phyloP scores from a whole-genome alignment of 2,797 vertebrate species.

The Apogon talboti region DNA sequence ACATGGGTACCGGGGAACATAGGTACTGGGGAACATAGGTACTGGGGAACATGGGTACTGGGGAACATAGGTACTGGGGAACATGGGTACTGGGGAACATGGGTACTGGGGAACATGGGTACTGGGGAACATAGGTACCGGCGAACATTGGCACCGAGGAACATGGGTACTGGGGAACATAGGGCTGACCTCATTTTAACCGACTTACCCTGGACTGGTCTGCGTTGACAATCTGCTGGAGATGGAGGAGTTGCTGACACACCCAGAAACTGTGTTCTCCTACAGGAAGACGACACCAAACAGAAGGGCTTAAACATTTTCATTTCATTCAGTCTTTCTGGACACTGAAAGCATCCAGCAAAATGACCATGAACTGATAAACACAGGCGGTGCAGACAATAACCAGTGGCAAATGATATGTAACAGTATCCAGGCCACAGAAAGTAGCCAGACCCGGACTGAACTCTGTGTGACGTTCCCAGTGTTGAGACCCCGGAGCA shows the following conservation, averaged over 20 bases:
- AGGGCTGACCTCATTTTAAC: not conserved
- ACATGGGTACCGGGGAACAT: too few relatives aligned
- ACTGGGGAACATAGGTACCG: too few relatives aligned
- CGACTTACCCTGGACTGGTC: constrained; percentile 60
- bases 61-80: too few relatives aligned
- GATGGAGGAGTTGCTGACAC: constrained; percentile 34
- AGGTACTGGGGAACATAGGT: too few relatives aligned
- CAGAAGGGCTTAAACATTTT: not conserved
- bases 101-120: too few relatives aligned
- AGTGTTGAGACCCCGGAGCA: constrained; percentile 38
- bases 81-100: too few relatives aligned
- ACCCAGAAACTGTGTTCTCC: constrained; percentile 52
- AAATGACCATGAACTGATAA: constrained; percentile 42
- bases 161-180: too few relatives aligned
- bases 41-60: too few relatives aligned
- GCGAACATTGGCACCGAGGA: too few relatives aligned
- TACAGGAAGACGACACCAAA: constrained; percentile 47
- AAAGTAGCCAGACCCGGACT: constrained; percentile 47
- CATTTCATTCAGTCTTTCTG: constrained; percentile 6
- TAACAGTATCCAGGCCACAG: constrained; percentile 51
- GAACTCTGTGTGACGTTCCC: constrained; percentile 69
- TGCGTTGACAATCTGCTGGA: constrained; percentile 42
- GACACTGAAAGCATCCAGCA: not conserved
- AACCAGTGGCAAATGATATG: constrained; percentile 47
- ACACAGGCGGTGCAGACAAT: constrained; percentile 43